phyloP scores from a whole-genome alignment of 92 coral and sea anemone species.

The Chrysogorgia sp. region DNA sequence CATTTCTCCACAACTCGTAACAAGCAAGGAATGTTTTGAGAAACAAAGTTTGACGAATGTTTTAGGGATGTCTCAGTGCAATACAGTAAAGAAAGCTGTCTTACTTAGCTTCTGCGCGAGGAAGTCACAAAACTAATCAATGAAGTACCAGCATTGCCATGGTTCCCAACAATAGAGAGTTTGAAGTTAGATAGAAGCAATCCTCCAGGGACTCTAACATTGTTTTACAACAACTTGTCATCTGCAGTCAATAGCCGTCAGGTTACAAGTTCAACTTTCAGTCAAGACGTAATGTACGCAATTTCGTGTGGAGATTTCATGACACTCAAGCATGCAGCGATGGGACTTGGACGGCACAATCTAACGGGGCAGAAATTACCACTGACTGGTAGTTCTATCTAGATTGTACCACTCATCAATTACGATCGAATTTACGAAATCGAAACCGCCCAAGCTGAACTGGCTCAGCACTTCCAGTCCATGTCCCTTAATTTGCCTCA shows the following conservation, averaged over 20 bases:
- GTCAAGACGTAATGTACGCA: background rate
- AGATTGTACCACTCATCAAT: constrained; percentile 7
- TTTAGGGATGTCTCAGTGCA: background rate
- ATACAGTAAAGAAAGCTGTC: constrained; percentile 30
- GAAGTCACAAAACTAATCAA: constrained; percentile 5
- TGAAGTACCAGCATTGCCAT: background rate
- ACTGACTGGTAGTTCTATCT: background rate
- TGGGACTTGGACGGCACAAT: constrained; percentile 25
- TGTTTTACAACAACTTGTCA: background rate
- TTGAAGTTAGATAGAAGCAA: constrained; percentile 13
- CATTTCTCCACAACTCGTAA: constrained; percentile 4
- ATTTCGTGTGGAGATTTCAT: constrained; percentile 10
- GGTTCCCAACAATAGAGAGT: background rate
- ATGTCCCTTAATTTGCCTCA: background rate
- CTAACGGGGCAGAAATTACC: constrained; percentile 19
- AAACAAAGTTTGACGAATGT: background rate
- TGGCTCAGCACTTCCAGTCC: constrained; percentile 20
- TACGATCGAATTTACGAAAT: constrained; percentile 21
- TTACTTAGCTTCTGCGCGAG: constrained; percentile 25
- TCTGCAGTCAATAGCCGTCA: background rate
- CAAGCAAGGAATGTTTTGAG: constrained; percentile 9
- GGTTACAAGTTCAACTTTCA: background rate
- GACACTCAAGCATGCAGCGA: constrained; percentile 1
- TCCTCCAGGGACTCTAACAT: background rate
- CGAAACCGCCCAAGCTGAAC: constrained; percentile 25